phyloP scores from a whole-genome alignment of 2,888 invertebrate genomes.

The Nasonia oneida region DNA sequence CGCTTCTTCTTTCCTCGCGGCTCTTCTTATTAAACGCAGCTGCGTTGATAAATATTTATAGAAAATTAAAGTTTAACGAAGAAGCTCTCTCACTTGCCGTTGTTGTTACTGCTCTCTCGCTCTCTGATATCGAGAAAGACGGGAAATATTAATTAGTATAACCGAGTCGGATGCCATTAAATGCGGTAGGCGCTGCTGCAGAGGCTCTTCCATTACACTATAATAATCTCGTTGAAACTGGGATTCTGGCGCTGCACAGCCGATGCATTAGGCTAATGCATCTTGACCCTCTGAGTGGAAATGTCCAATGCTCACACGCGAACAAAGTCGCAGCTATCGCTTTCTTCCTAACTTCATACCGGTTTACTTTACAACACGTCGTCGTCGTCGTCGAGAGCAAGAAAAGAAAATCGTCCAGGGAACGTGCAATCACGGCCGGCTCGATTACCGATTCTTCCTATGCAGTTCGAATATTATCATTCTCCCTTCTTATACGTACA shows the following conservation, averaged over 20 bases:
- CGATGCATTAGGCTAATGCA: conserved; percentile 49
- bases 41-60: conserved; percentile 49
- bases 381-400: neutral
- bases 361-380: neutral
- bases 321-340: neutral
- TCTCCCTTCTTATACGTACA: neutral
- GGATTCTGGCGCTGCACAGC: neutral
- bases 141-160: conserved; percentile 7
- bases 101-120: neutral
- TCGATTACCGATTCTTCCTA: conserved; percentile 53
- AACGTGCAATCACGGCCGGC: conserved; percentile 34
- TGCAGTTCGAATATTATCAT: conserved; percentile 30
- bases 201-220: conserved; percentile 28
- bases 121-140: neutral
- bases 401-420: neutral
- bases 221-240: conserved; percentile 53
- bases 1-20: neutral
- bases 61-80: conserved; percentile 50
- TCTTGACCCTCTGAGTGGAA: conserved; percentile 38
- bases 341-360: neutral
- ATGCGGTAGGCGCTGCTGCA: neutral
- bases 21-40: conserved; percentile 15
- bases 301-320: neutral
- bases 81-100: neutral
- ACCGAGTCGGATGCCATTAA: conserved; percentile 24